Evolutionary conservation across 2,888 invertebrate genomes (phyloP), one percentile per base, ranked within the genome.

Genomic region (Ophion ellenae): DNA sequence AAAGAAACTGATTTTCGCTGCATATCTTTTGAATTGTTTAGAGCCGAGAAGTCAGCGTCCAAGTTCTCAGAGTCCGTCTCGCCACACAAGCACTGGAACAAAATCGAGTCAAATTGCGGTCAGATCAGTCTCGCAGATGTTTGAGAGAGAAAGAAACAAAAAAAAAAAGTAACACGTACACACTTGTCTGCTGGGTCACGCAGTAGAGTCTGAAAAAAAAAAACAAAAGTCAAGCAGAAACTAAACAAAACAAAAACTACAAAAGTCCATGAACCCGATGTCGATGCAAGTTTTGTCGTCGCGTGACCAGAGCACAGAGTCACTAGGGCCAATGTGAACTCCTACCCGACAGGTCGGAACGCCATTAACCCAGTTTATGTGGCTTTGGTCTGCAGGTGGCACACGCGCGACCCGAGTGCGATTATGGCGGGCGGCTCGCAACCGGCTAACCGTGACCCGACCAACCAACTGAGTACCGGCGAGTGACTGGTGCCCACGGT

Each of bases 351-450:
- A 91, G 91, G 90, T 92, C 92, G 92, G 93, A 93, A 92, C 90
- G 94, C 94, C 93, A 94, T 94, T 94, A 94, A 94, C 94, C 93
- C 93, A 93, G 94, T 94, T 94, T 94, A 92, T 94, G 94, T 94
- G 94, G 94, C 94, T 94, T 80, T 94, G 94, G 91, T 94, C 94
- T 94, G 93, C 94, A 94, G 94, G 94, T 94, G 93, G 92, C 93
- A 93, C 92, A 80, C 87, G 87, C 86, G 88, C 89, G 89, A 92
- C 92, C 91, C 92, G 81, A 92, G 92, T 93, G 92, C 91, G 92
- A 93, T 90, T 93, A 92, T 93, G 93, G 93, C 89, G 93, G 93
- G 91, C 91, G 92, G 91, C 93, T 93, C 92, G 91, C 93, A 92
- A 92, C 92, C 91, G 92, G 93, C 93, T 92, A 91, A 93, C 92